Evolutionary conservation across 2,113 vertebrate genomes (phyloP).

Genomic region (Oreochromis niloticus): DNA sequence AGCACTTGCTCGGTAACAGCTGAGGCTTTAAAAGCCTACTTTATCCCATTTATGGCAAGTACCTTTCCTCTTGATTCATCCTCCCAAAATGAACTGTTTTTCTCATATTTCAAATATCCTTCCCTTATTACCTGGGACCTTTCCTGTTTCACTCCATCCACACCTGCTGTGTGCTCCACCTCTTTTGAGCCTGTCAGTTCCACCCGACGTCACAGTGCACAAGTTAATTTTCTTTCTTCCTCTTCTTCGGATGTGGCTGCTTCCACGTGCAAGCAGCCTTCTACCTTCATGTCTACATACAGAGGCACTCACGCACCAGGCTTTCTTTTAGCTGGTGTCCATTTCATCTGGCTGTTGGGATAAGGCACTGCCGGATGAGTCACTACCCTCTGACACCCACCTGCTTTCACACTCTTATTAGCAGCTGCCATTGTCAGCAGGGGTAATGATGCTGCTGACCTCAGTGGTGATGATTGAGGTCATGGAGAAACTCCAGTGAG

Average conservation of each 20-base stretch:
- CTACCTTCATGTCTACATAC: background rate
- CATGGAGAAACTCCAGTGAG: background rate
- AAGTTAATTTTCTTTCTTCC: background rate
- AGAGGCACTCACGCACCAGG: background rate
- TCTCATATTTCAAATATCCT: background rate
- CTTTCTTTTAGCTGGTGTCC: background rate
- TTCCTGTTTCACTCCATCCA: background rate
- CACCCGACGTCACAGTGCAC: background rate
- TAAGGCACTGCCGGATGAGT: slow-evolving; percentile 36
- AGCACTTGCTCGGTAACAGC: slow-evolving; percentile 11
- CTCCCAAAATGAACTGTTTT: slow-evolving; percentile 8
- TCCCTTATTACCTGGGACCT: background rate
- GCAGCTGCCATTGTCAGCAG: slow-evolving; percentile 36
- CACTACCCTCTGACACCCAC: slow-evolving; percentile 3
- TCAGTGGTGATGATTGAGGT: slow-evolving; percentile 28
- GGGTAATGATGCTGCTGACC: slow-evolving; percentile 35
- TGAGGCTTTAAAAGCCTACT: slow-evolving; percentile 30
- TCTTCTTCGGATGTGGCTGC: background rate
- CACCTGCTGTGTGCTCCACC: background rate
- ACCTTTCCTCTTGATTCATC: slow-evolving; percentile 42
- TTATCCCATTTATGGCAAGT: slow-evolving; percentile 33
- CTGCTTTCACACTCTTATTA: slow-evolving; percentile 39
- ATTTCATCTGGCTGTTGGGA: background rate
- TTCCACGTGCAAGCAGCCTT: background rate
- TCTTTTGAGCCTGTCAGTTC: background rate